A percentile compares a stretch with the other conserved stretches of the same genome.
These are phyloP conservation scores for Stigmatopora argus DNA, from an alignment of 2,113 vertebrate species.

Conservation along the genomic window DNA sequence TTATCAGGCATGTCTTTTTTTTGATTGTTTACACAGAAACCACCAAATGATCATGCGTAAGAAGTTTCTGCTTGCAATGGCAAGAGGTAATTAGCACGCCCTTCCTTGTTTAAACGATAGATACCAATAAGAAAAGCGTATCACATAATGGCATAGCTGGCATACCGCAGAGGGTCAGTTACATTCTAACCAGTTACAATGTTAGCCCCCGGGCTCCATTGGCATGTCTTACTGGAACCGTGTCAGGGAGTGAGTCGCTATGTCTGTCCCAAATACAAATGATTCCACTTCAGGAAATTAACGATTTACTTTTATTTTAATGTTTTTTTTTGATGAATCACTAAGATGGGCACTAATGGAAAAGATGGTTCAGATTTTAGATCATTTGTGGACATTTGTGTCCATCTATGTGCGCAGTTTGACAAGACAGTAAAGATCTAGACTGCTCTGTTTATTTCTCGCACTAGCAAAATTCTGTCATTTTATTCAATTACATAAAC, in stretches of 20 bases:
- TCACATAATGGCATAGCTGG: conserved; percentile 3
- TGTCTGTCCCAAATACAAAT: conserved; percentile 26
- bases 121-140: background rate
- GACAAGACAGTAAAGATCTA: background rate
- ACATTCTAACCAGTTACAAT: conserved; percentile 1
- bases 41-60: background rate
- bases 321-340: conserved; percentile 30
- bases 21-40: background rate
- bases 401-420: background rate
- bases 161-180: background rate
- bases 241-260: conserved; percentile 56
- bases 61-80: background rate
- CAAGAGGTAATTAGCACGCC: background rate
- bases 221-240: conserved; percentile 37
- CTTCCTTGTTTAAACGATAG: background rate
- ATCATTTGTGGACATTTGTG: background rate
- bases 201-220: conserved; percentile 11
- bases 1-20: background rate
- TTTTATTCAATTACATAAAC: background rate
- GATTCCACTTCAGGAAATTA: conserved; percentile 30
- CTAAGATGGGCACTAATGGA: conserved; percentile 11
- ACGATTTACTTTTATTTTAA: conserved; percentile 16
- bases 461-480: background rate
- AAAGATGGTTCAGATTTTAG: background rate
- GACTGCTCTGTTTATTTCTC: background rate